A percentile compares a stretch with the other conserved stretches of the same genome.
phyloP scores from a whole-genome alignment of 2,113 vertebrate genomes.

The Setophaga kirtlandii region DNA sequence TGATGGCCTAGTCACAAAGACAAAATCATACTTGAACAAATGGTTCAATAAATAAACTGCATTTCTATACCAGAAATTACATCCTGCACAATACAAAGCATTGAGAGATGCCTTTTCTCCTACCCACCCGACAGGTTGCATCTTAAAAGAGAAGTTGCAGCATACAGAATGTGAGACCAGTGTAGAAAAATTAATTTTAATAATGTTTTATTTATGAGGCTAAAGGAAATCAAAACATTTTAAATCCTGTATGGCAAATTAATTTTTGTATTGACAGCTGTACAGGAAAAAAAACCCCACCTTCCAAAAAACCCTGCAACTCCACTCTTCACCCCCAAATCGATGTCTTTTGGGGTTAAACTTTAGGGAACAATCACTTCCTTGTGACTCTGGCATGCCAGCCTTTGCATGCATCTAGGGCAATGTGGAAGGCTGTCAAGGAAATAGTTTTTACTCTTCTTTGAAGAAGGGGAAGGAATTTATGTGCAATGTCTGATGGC shows the following conservation, averaged over 20 bases:
- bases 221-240: background rate
- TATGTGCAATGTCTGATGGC: background rate
- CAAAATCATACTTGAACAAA: background rate
- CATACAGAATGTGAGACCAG: background rate
- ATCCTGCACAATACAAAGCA: background rate
- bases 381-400: background rate
- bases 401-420: background rate
- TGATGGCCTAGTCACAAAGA: background rate
- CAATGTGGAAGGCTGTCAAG: background rate
- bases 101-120: background rate
- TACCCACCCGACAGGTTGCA: background rate
- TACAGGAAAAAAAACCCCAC: background rate
- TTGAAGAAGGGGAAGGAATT: background rate
- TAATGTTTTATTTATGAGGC: background rate
- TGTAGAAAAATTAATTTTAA: background rate
- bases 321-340: background rate
- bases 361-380: background rate
- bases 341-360: background rate
- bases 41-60: background rate
- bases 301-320: accelerated
- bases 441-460: background rate
- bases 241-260: background rate
- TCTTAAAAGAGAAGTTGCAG: background rate
- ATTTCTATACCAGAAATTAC: background rate
- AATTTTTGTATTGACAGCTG: background rate